Evolutionary conservation across 92 coral and sea anemone species (phyloP), one percentile per base, ranked within the genome.

Genomic region (Epizoanthus fatuus): DNA sequence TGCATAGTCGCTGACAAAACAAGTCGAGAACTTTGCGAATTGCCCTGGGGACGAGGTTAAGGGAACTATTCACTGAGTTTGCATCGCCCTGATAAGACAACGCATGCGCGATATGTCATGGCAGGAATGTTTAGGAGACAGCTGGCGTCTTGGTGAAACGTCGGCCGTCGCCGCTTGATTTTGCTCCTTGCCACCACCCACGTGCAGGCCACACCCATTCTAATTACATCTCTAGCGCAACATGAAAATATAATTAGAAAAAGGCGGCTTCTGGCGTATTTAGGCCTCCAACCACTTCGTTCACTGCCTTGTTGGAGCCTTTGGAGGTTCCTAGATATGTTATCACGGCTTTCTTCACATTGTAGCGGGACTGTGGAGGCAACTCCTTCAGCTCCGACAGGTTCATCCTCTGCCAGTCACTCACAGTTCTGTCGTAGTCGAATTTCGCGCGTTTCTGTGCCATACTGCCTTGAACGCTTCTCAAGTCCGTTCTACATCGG

Each of bases 391-490:
- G 90, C 69, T 94, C 98, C 1, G 79, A 56, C 32, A 94, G 86
- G 72, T 94, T 94, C 98, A 94, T 94, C 63, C 98, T 84, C 74
- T 94, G 86, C 98, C 98, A 94, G 88, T 94, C 98, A 25, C 89
- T 90, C 53, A 94, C 71, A 10, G 98, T 94, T 63, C 96, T 69
- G 4, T 77, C 56, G 75, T 92, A 91, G 83, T 94, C 98, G 7
- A 57, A 84, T 40, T 92, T 85, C 82, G 89, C 89, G n/a, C 86
- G 90, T 19, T 70, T 89, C 60, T 90, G 73, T 25, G 93, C 92
- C 67, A 81, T 90, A 2, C 67, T 77, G 57, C 87, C 94, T 8
- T 85, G 84, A 35, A 92, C 57, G 47, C 86, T 81, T 63, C 76
- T 81, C 14, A 94, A 55, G 37, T 89, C 95, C 29, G 89, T 70